Conservation (phyloP, 2,888 invertebrate genomes). For the Alcis repandata region DNA sequence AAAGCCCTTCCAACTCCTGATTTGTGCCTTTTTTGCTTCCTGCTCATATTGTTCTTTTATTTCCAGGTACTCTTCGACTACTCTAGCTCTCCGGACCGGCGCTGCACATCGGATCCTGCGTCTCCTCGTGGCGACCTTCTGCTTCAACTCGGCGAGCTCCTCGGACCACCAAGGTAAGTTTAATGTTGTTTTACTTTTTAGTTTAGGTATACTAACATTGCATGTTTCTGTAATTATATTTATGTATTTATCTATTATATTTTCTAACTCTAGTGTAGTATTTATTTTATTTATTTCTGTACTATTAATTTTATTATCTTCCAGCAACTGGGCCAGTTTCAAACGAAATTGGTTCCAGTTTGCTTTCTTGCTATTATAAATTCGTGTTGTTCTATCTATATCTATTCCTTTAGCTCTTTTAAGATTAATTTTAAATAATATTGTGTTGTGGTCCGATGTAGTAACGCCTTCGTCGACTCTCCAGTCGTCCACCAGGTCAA, state of each 20-base stretch:
- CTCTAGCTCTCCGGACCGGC: background rate
- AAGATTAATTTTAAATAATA: background rate
- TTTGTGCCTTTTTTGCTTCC: background rate
- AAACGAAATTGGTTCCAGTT: constrained; percentile 10
- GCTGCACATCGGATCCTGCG: background rate
- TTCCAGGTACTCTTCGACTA: background rate
- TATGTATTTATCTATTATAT: background rate
- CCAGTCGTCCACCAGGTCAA: background rate
- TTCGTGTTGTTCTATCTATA: constrained; percentile 32
- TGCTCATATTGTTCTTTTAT: background rate
- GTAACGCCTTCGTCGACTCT: background rate
- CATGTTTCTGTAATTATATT: background rate
- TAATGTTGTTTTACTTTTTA: background rate
- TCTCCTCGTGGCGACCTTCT: background rate
- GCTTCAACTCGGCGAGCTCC: background rate
- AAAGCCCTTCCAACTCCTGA: background rate
- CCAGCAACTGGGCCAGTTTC: constrained; percentile 3
- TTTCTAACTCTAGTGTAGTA: background rate
- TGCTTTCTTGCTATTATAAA: constrained; percentile 5
- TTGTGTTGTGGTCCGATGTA: constrained; percentile 4
- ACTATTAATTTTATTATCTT: constrained; percentile 14
- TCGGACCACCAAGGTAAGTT: background rate
- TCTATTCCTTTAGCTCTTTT: background rate
- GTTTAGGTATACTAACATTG: no score
- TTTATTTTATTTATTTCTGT: background rate